phyloP scores from a whole-genome alignment of 2,797 vertebrate genomes.

The Enoplosus armatus region DNA sequence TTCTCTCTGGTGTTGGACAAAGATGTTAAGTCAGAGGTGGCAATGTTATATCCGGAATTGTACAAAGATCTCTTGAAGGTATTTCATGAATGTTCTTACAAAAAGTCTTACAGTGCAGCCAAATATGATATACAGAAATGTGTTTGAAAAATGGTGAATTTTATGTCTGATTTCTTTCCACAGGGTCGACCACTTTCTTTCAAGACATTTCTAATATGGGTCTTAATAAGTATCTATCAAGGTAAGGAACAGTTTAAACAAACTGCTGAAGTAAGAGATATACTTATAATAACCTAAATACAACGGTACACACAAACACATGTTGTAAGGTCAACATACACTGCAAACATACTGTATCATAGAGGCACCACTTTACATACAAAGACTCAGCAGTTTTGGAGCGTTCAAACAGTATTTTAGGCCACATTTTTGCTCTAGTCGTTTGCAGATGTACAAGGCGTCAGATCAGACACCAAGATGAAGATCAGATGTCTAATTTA shows the following conservation, averaged over 20 bases:
- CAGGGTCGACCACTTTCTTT: conserved; percentile 97
- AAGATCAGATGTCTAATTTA: neutral
- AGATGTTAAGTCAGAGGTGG: conserved; percentile 98
- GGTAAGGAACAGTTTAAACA: conserved; percentile 84
- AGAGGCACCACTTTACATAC: no score
- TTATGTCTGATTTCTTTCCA: conserved; percentile 17
- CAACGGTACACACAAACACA: neutral
- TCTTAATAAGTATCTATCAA: conserved; percentile 99
- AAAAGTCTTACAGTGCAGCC: neutral
- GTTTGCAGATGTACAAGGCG: neutral
- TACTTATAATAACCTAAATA: neutral
- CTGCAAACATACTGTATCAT: neutral
- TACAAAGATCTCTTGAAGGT: conserved; percentile 99
- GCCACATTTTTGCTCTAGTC: no score
- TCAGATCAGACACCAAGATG: neutral
- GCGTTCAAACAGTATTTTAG: neutral
- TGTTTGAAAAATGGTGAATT: neutral
- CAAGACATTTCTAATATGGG: conserved; percentile 99
- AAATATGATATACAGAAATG: neutral
- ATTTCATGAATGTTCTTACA: neutral
- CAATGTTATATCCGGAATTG: conserved; percentile 98
- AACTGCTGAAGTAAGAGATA: neutral
- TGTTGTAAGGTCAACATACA: neutral
- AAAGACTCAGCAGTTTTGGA: neutral
- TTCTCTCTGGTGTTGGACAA: conserved; percentile 99